Percentiles rank a stretch among this genome's conserved stretches.
Conservation (phyloP, 2,113 vertebrate species). For the Leptosomus discolor region DNA sequence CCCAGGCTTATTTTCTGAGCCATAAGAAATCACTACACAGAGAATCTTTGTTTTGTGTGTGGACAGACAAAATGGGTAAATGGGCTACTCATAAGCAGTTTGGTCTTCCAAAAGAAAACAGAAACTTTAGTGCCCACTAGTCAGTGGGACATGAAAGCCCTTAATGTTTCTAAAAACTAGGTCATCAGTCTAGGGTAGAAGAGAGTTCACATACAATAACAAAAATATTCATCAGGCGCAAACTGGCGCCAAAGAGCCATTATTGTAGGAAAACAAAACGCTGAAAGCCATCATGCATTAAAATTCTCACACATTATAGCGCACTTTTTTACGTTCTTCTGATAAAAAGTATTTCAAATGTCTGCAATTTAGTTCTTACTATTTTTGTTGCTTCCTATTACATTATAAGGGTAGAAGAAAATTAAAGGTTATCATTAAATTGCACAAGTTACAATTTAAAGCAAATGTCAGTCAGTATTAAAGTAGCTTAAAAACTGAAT, state of each 20-base stretch:
- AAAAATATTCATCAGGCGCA: neutral
- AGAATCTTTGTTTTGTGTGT: neutral
- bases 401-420: neutral
- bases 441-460: neutral
- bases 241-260: neutral
- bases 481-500: constrained; percentile 21
- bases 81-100: neutral
- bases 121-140: neutral
- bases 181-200: neutral
- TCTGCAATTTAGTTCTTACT: neutral
- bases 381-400: neutral
- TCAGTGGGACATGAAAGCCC: neutral
- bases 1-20: neutral
- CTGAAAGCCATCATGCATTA: neutral
- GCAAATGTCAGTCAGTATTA: neutral
- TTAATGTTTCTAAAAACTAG: neutral
- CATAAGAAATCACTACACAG: neutral
- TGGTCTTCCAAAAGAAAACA: neutral
- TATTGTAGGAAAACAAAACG: neutral
- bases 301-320: neutral
- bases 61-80: neutral
- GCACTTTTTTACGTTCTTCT: neutral
- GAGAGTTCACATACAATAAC: neutral
- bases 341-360: neutral
- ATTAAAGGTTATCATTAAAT: constrained; percentile 36